Percentiles rank a stretch among this genome's conserved stretches.
Evolutionary conservation across 2,113 vertebrate species (phyloP).

Genomic region (Podarcis muralis): DNA sequence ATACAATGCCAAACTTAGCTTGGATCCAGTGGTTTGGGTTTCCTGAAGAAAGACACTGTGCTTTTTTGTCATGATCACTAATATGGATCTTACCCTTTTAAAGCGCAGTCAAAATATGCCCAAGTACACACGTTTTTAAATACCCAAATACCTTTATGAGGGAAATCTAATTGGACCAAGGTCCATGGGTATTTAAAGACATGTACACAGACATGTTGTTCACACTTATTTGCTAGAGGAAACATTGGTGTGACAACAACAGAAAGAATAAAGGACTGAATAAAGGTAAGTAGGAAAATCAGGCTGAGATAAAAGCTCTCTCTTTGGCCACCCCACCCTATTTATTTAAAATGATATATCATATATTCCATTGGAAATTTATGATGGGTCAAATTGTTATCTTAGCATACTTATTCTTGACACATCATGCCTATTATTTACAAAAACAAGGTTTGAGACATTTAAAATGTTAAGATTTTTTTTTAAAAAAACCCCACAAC

Average conservation of each 20-base stretch:
- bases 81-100: not conserved
- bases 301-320: not conserved
- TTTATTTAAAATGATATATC: not conserved
- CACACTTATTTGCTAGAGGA: not conserved
- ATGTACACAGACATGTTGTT: not conserved
- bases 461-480: not conserved
- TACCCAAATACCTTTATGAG: not conserved
- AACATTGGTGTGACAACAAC: not conserved
- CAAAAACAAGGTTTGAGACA: not conserved
- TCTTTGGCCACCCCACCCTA: not conserved
- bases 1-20: not conserved
- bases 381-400: slow-evolving; percentile 21
- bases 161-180: not conserved
- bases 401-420: not conserved
- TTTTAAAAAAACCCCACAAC: not conserved
- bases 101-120: not conserved
- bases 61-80: not conserved
- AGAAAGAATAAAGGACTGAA: not conserved
- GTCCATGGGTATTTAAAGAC: not conserved
- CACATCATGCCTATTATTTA: slow-evolving; percentile 9
- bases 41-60: not conserved
- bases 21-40: not conserved
- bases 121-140: not conserved
- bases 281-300: not conserved
- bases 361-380: not conserved